A percentile compares a stretch with the other conserved stretches of the same genome.
Conservation (phyloP, 1,140 invertebrate genomes). For the Heterodera schachtii region DNA sequence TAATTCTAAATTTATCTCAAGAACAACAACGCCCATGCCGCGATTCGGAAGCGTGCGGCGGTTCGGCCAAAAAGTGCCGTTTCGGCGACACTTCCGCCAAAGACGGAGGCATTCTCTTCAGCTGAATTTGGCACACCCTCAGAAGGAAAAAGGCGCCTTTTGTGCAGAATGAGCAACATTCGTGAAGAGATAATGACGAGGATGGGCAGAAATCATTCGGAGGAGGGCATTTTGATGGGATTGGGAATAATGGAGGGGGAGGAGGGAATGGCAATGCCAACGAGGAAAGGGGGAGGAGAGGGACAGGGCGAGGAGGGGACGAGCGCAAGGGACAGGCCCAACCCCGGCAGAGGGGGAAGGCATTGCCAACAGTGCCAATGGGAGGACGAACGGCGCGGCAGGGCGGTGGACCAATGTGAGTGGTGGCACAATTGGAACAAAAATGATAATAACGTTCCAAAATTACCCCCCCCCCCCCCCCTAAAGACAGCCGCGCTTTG, state of each 20-base stretch:
- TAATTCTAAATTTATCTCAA: neutral
- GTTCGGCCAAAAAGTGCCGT: neutral
- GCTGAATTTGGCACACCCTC: neutral
- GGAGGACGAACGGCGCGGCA: conserved; percentile 31
- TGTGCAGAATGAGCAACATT: neutral
- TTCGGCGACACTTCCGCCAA: neutral
- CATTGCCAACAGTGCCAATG: conserved; percentile 39
- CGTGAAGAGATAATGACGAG: neutral
- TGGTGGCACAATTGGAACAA: neutral
- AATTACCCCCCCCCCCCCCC: no score
- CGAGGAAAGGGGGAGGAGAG: neutral
- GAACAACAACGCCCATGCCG: neutral
- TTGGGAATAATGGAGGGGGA: conserved; percentile 4
- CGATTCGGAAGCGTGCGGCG: neutral
- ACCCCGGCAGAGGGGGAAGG: neutral
- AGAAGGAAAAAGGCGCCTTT: neutral
- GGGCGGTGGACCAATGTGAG: conserved; percentile 42
- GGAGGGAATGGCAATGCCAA: conserved; percentile 5
- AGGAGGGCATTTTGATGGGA: conserved; percentile 4
- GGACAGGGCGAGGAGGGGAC: neutral
- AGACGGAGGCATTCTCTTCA: neutral
- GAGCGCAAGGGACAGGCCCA: conserved; percentile 1
- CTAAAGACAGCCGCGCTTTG: conserved; percentile 33
- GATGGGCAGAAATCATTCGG: neutral
- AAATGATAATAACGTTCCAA: neutral